These are phyloP conservation scores for Himalopsyche anomala DNA, from an alignment of 2,888 invertebrate genomes.

Conservation along the genomic window DNA sequence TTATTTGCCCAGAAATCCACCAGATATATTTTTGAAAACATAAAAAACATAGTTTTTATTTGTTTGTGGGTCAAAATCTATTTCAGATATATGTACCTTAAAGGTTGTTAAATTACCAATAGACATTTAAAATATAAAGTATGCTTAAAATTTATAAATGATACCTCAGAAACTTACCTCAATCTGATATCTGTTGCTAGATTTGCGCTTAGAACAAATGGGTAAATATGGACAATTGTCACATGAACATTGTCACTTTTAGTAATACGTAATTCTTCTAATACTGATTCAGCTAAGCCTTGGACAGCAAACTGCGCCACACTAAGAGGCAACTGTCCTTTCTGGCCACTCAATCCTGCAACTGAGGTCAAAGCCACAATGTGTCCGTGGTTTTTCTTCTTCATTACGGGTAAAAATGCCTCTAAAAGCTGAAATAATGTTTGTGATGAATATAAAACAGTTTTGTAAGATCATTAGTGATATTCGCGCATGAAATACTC, in stretches of 20 bases:
- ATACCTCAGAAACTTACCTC: constrained; percentile 70
- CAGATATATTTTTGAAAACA: too few relatives aligned
- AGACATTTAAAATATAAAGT: neutral
- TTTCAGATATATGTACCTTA: too few relatives aligned
- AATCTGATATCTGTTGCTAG: constrained; percentile 76
- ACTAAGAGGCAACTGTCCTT: constrained; percentile 78
- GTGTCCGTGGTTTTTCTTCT: constrained; percentile 77
- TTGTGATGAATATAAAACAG: neutral
- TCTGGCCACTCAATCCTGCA: constrained; percentile 78
- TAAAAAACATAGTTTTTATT: too few relatives aligned
- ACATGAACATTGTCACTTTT: constrained; percentile 78
- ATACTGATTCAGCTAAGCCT: constrained; percentile 80
- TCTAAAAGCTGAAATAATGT: constrained; percentile 75
- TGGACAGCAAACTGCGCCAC: constrained; percentile 82
- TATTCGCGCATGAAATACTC: too few relatives aligned
- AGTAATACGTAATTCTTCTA: constrained; percentile 78
- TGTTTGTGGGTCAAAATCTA: too few relatives aligned
- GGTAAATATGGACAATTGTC: constrained; percentile 80
- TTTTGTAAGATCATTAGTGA: neutral
- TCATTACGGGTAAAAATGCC: constrained; percentile 79
- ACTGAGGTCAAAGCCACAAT: constrained; percentile 80
- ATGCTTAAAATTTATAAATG: neutral
- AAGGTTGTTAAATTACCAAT: too few relatives aligned
- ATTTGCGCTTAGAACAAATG: constrained; percentile 78
- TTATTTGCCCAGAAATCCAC: too few relatives aligned